phyloP scores from a whole-genome alignment of 2,888 invertebrate species.

The Hesperia comma region DNA sequence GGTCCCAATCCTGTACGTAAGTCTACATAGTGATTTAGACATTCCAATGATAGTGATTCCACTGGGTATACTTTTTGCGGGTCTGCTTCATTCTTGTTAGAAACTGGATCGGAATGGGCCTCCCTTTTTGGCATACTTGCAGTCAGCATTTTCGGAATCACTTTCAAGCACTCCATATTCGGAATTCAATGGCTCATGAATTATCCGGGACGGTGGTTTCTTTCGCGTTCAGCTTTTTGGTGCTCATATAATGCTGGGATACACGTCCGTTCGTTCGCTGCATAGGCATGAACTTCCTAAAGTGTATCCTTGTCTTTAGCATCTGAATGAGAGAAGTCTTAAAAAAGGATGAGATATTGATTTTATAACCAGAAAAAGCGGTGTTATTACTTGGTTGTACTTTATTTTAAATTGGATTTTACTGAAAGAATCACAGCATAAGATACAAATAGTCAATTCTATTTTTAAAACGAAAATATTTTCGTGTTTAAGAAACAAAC shows the following conservation, averaged over 20 bases:
- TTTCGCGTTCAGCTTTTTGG: slow-evolving; percentile 47
- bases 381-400: too few species aligned
- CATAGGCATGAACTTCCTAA: slow-evolving; percentile 28
- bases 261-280: slow-evolving; percentile 21
- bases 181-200: slow-evolving; percentile 81
- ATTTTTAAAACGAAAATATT: too few species aligned
- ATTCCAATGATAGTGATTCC: too few species aligned
- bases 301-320: slow-evolving; percentile 11
- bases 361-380: slow-evolving; percentile 11
- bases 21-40: too few species aligned
- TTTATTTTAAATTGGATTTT: too few species aligned
- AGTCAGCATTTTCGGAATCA: slow-evolving; percentile 71
- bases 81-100: slow-evolving; percentile 51
- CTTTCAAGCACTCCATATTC: slow-evolving; percentile 72
- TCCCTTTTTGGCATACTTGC: slow-evolving; percentile 62
- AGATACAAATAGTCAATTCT: too few species aligned
- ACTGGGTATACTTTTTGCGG: slow-evolving; percentile 25
- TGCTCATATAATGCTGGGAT: slow-evolving; percentile 26
- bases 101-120: slow-evolving; percentile 65
- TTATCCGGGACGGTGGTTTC: slow-evolving; percentile 66
- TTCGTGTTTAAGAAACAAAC: too few species aligned
- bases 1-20: too few species aligned
- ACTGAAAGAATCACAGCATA: too few species aligned
- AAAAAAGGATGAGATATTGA: neutral
- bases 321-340: neutral